Base-by-base conservation (phyloP, 2,113 vertebrate genomes). In the Hemibagrus wyckioides region DNA sequence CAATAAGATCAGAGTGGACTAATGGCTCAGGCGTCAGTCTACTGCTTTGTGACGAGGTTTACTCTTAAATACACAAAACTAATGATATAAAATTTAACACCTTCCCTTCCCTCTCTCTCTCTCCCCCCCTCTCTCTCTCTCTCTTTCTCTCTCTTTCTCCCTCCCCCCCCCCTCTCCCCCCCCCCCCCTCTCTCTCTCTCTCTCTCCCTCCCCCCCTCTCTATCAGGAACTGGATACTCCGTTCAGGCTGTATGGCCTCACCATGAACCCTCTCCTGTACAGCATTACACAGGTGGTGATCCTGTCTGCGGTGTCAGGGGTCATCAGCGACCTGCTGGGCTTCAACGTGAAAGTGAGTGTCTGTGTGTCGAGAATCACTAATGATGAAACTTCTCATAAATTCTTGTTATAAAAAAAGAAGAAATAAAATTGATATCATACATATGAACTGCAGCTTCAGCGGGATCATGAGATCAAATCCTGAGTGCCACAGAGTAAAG, bases 211-310 rank as follows among this genome's bases (percentile, higher is more conserved):
- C 48, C 11, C 48, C n/a, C 57, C 15, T 52, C 92, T 41, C 33
- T 19, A 36, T 77, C 41, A 99, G 98, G 98, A 99, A 88, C 83
- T 99, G 93, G 98, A 99, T 88, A 95, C 95, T 90, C 98, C 98
- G 0, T 99, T 99, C 92, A 95, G 98, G 87, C 92, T 99, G 82
- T 99, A 99, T 33, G 98, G 98, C 48, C 94, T 99, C 87, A 99
- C 98, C 4, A 99, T 99, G 98, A 99, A 99, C 91, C 98, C 98
- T 28, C 94, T 99, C 88, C 97, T 99, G 85, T 99, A 99, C 93
- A 99, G 99, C 92, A 99, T 99, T 93, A 99, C 98, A 61, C 98
- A 99, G 88, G 98, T 99, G 91, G 98, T 99, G 91, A 99, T 99
- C 91, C 92, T 99, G 90, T 99, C 98, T 0, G 98, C 98, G 4